Evolutionary conservation across 1,140 invertebrate species (phyloP).

Genomic region (Tribolium castaneum): DNA sequence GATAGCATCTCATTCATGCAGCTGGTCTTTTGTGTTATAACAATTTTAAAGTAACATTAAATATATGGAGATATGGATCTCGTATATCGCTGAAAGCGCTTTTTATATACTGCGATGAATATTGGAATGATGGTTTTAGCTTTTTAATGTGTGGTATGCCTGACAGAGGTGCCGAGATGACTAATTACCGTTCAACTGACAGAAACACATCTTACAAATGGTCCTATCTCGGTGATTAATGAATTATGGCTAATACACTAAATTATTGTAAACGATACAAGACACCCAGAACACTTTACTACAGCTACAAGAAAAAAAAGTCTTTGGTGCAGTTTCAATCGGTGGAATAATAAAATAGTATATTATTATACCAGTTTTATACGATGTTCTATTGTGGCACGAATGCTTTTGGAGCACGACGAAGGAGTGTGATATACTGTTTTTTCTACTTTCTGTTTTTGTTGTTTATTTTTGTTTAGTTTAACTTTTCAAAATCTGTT

Average conservation of each 20-base stretch:
- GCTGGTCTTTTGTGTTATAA: slow-evolving; percentile 54
- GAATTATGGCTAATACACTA: slow-evolving; percentile 26
- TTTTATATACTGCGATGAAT: slow-evolving; percentile 2
- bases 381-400: too few relatives aligned
- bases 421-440: too few relatives aligned
- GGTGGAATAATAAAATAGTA: too few relatives aligned
- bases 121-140: not conserved
- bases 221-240: slow-evolving; percentile 44
- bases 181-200: slow-evolving; percentile 24
- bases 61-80: slow-evolving; percentile 51
- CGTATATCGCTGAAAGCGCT: not conserved
- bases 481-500: too few relatives aligned
- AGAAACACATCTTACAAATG: slow-evolving; percentile 46
- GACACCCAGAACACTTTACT: slow-evolving; percentile 13
- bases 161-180: slow-evolving; percentile 32
- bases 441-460: too few relatives aligned
- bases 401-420: too few relatives aligned
- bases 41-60: slow-evolving; percentile 58
- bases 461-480: too few relatives aligned
- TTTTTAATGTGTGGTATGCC: not conserved
- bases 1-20: slow-evolving; percentile 53
- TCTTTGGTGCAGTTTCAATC: not conserved
- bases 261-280: slow-evolving; percentile 33
- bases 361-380: too few relatives aligned
- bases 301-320: not conserved